phyloP scores from a whole-genome alignment of 1,140 invertebrate species.

The Heliconius congener region DNA sequence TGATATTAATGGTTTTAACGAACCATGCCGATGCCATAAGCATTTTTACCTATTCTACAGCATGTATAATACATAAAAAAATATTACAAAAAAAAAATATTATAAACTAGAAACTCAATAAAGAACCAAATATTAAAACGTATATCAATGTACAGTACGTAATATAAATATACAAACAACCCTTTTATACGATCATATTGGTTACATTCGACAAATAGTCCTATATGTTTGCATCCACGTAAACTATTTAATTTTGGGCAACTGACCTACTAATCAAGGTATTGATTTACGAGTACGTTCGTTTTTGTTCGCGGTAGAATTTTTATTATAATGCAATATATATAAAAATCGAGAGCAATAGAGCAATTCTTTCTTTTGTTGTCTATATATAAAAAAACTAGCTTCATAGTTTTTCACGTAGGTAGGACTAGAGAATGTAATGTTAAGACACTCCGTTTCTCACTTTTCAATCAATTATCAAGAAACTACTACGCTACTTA shows the following conservation, averaged over 20 bases:
- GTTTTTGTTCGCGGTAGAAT: not conserved
- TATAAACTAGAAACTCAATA: not conserved
- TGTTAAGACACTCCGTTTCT: too few species aligned
- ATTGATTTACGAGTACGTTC: not conserved
- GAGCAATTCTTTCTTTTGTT: too few species aligned
- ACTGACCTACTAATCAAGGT: conserved; percentile 7
- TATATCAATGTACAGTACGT: not conserved
- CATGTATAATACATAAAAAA: too few species aligned
- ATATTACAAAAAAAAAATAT: not conserved
- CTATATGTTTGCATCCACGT: not conserved
- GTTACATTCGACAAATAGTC: not conserved
- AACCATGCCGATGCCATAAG: too few species aligned
- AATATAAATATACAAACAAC: not conserved
- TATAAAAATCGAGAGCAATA: too few species aligned
- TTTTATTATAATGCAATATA: not conserved
- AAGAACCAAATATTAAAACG: not conserved
- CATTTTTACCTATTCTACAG: too few species aligned
- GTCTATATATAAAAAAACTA: not conserved
- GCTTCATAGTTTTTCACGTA: not conserved
- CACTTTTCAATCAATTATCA: too few species aligned
- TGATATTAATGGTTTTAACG: too few species aligned
- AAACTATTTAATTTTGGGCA: not conserved
- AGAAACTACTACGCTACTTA: too few species aligned
- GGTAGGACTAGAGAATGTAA: too few species aligned
- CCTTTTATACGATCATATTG: not conserved